A percentile compares a stretch with the other conserved stretches of the same genome.
phyloP scores from a whole-genome alignment of 2,113 vertebrate genomes.

The Tachysurus vachellii region DNA sequence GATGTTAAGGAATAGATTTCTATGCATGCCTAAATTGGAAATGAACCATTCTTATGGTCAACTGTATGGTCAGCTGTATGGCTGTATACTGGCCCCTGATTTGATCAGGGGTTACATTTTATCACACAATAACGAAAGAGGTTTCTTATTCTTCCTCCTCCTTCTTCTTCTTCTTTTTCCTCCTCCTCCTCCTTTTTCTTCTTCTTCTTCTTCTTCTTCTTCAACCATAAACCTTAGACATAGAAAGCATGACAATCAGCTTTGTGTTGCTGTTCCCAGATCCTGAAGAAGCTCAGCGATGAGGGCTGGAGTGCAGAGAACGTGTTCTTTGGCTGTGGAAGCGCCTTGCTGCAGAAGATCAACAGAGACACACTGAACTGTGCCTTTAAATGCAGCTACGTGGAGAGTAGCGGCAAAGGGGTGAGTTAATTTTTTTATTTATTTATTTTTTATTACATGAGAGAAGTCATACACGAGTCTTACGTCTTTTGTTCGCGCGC shows the following conservation, averaged over 20 bases:
- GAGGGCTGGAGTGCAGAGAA: constrained; percentile 77
- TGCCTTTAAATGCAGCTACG: constrained; percentile 78
- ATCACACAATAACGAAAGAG: background rate
- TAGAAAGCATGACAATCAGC: background rate
- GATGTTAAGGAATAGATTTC: background rate
- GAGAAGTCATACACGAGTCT: background rate
- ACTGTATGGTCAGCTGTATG: background rate
- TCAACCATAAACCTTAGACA: background rate
- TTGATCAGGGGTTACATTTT: background rate
- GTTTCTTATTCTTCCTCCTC: too few species aligned
- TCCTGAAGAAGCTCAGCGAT: constrained; percentile 70
- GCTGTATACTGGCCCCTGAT: background rate
- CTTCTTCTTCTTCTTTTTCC: background rate
- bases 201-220: background rate
- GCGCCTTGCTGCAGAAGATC: constrained; percentile 74
- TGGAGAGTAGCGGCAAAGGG: constrained; percentile 74
- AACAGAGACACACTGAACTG: constrained; percentile 77
- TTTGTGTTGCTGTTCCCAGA: constrained; percentile 56
- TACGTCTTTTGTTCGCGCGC: constrained; percentile 17
- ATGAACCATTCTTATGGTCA: background rate
- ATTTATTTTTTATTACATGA: background rate
- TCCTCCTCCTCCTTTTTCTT: background rate
- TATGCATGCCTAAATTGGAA: background rate
- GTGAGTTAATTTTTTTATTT: constrained; percentile 45
- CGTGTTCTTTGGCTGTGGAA: constrained; percentile 73